phyloP scores from a whole-genome alignment of 2,113 vertebrate genomes.

The Quiscalus mexicanus region DNA sequence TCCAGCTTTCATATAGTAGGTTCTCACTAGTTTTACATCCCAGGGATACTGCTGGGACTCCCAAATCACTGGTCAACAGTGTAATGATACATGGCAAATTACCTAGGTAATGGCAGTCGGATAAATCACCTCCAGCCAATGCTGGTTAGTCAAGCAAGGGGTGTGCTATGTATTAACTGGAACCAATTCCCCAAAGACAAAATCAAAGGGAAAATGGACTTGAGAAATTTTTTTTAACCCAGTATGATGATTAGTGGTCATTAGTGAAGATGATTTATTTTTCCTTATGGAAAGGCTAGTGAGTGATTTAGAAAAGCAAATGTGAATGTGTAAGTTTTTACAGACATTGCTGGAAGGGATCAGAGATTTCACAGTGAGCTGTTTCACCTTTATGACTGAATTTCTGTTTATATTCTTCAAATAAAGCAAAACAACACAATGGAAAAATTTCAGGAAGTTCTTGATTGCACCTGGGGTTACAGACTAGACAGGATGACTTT shows the following conservation, averaged over 20 bases:
- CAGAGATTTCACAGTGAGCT: background rate
- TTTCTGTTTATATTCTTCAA: constrained; percentile 54
- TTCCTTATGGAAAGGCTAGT: constrained; percentile 12
- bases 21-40: constrained; percentile 47
- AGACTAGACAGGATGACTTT: constrained; percentile 40
- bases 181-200: constrained; percentile 17
- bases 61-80: constrained; percentile 53
- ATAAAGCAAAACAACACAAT: constrained; percentile 4
- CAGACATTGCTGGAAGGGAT: constrained; percentile 5
- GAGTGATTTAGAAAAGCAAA: constrained; percentile 38
- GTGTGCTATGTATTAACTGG: constrained; percentile 16
- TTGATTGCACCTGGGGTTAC: constrained; percentile 48
- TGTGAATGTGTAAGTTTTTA: background rate
- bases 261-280: constrained; percentile 56
- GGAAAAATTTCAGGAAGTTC: constrained; percentile 54
- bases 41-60: constrained; percentile 51
- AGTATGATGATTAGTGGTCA: constrained; percentile 50
- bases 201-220: constrained; percentile 56
- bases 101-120: constrained; percentile 30
- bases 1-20: constrained; percentile 41
- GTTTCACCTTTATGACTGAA: background rate
- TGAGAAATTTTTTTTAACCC: background rate
- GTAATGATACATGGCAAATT: constrained; percentile 67
- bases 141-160: constrained; percentile 14
- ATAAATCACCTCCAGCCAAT: constrained; percentile 61